Evolutionary conservation across 2,888 invertebrate species (phyloP).

Genomic region (Tenthredo notha): DNA sequence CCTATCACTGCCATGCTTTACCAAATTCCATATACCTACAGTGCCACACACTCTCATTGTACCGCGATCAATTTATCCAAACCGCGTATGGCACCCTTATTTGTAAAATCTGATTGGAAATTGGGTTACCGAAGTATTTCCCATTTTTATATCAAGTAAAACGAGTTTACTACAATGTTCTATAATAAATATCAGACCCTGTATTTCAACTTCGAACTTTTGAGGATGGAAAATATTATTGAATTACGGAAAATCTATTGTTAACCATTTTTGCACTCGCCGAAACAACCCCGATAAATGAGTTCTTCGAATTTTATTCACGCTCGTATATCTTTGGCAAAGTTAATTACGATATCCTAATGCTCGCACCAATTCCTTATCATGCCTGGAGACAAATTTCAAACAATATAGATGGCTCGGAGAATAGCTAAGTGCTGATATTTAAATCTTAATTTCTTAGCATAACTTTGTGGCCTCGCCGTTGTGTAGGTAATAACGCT

Average conservation of each 20-base stretch:
- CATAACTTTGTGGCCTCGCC: slow-evolving; percentile 26
- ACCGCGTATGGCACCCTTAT: slow-evolving; percentile 4
- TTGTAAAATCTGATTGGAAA: slow-evolving; percentile 18
- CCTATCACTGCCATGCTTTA: neutral
- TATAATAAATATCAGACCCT: neutral
- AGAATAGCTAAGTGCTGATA: slow-evolving; percentile 23
- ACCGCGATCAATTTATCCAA: slow-evolving; percentile 19
- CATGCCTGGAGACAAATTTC: neutral
- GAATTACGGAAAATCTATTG: neutral
- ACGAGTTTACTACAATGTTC: neutral
- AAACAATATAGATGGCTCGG: neutral
- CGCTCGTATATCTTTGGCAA: neutral
- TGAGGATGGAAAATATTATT: neutral
- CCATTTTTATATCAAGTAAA: neutral
- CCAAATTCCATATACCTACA: slow-evolving; percentile 14
- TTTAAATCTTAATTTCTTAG: slow-evolving; percentile 27
- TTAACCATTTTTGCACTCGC: neutral
- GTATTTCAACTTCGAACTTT: neutral
- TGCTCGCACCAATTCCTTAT: neutral
- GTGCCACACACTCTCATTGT: neutral
- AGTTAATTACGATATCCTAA: neutral
- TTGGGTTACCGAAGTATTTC: neutral
- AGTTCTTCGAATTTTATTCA: neutral
- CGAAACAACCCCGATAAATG: neutral
- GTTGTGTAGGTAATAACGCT: slow-evolving; percentile 32